Percentiles rank a stretch among this genome's conserved stretches.
These are phyloP conservation scores for Equus quagga DNA, from an alignment of 2,113 vertebrate genomes.

Conservation along the genomic window DNA sequence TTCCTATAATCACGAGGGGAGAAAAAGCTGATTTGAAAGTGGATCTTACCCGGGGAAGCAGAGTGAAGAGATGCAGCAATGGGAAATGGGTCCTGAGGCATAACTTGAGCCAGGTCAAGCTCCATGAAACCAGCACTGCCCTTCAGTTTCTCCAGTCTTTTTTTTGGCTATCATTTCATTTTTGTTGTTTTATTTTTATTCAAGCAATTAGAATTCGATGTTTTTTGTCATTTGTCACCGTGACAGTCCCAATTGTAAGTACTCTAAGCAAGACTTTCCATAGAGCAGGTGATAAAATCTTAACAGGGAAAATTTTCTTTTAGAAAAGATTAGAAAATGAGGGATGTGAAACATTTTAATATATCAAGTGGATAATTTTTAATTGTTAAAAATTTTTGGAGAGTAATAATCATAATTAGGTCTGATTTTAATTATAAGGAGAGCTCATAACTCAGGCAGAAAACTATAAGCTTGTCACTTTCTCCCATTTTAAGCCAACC, in stretches of 20 bases:
- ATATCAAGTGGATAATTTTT: neutral
- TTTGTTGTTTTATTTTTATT: neutral
- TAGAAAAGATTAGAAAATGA: constrained; percentile 21
- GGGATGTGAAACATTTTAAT: neutral
- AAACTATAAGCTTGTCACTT: constrained; percentile 8
- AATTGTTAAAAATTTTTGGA: neutral
- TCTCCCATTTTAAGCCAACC: neutral
- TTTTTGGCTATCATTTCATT: neutral
- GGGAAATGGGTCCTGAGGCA: neutral
- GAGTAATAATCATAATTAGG: constrained; percentile 32
- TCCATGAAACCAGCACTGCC: neutral
- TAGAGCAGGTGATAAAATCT: neutral
- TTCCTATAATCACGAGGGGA: neutral
- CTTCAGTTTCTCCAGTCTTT: neutral
- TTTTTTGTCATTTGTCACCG: neutral
- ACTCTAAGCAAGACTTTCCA: neutral
- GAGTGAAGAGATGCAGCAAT: neutral
- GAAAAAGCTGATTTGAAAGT: neutral
- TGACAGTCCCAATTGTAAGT: neutral
- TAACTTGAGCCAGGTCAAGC: neutral
- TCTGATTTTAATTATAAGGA: constrained; percentile 68
- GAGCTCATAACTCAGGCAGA: constrained; percentile 12
- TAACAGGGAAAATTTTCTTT: neutral
- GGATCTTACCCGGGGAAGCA: neutral
- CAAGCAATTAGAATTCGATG: neutral